Evolutionary conservation across 1,140 invertebrate species (phyloP).

Genomic region (Pollicipes pollicipes): DNA sequence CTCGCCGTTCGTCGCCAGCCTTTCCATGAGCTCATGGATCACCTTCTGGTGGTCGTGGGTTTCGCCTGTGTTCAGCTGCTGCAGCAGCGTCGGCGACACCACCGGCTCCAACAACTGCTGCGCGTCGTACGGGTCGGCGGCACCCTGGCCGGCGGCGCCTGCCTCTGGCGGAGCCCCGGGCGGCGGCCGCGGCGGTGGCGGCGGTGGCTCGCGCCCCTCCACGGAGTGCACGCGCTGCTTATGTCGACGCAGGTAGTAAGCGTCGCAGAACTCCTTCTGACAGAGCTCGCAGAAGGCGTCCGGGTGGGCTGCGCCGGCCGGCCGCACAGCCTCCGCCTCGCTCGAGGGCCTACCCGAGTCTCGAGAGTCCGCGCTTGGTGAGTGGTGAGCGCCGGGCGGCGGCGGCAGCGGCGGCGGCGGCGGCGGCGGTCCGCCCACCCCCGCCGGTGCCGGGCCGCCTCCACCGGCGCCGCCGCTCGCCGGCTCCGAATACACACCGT

Average conservation of each 20-base stretch:
- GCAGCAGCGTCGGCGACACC: neutral
- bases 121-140: neutral
- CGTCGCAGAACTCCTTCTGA: conserved; percentile 87
- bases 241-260: conserved; percentile 52
- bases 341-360: neutral
- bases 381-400: neutral
- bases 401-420: neutral
- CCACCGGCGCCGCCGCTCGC: conserved; percentile 8
- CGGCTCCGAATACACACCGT: conserved; percentile 42
- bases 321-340: neutral
- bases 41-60: neutral
- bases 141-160: too few relatives aligned
- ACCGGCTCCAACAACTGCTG: neutral
- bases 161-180: neutral
- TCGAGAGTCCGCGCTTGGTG: neutral
- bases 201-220: neutral
- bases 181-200: neutral
- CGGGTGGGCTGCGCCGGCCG: conserved; percentile 38
- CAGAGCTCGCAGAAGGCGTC: conserved; percentile 87
- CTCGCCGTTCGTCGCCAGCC: conserved; percentile 1
- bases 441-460: neutral
- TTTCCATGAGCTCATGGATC: conserved; percentile 3
- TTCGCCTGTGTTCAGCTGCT: neutral
- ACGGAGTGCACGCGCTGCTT: neutral
- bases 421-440: neutral